Evolutionary conservation across 2,888 invertebrate genomes (phyloP).

Genomic region (Oegoconia quadripuncta): DNA sequence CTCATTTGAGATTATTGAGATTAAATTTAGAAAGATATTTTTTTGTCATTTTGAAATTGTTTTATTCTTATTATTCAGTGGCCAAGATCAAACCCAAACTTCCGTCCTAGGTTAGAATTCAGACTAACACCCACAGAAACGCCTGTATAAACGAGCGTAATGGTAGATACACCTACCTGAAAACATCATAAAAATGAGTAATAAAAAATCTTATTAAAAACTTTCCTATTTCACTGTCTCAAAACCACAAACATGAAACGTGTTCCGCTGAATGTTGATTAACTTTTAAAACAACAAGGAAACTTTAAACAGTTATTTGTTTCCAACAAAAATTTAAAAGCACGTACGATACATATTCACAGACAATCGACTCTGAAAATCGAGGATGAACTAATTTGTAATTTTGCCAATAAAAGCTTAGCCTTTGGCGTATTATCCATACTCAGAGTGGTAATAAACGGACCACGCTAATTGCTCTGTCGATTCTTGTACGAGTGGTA

Average conservation of each 20-base stretch:
- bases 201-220: slow-evolving; percentile 46
- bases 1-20: too few species aligned
- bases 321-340: slow-evolving; percentile 30
- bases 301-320: slow-evolving; percentile 46
- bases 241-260: slow-evolving; percentile 39
- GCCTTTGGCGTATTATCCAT: slow-evolving; percentile 52
- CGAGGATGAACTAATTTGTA: slow-evolving; percentile 58
- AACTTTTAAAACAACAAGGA: slow-evolving; percentile 37
- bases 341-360: slow-evolving; percentile 52
- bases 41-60: too few species aligned
- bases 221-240: slow-evolving; percentile 36
- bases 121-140: slow-evolving; percentile 1
- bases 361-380: slow-evolving; percentile 51
- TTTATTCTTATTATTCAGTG: too few species aligned
- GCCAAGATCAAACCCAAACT: too few species aligned
- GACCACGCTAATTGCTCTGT: slow-evolving; percentile 58
- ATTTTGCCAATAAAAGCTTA: slow-evolving; percentile 64
- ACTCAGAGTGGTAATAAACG: slow-evolving; percentile 45
- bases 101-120: too few species aligned
- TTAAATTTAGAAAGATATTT: too few species aligned
- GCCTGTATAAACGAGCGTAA: too few species aligned
- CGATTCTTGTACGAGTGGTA: slow-evolving; percentile 48
- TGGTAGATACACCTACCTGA: too few species aligned
- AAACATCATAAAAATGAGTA: slow-evolving; percentile 17
- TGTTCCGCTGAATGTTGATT: slow-evolving; percentile 39